Conservation (phyloP, 2,888 invertebrate genomes). For the Neuroscelio doddi region DNA sequence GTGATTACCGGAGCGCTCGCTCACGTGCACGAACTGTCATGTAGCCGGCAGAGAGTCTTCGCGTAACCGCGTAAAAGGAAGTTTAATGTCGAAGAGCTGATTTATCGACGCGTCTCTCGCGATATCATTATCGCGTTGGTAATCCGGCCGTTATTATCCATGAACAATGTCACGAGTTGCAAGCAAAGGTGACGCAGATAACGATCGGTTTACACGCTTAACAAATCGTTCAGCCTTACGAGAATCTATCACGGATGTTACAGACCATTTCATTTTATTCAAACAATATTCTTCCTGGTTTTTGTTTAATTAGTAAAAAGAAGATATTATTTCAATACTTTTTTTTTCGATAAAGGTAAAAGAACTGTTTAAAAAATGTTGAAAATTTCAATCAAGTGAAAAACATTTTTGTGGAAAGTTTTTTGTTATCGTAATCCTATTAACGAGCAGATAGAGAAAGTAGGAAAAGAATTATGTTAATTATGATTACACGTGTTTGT, state of each 20-base stretch:
- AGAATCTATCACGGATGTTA: not conserved
- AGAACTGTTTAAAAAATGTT: no score
- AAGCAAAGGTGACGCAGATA: not conserved
- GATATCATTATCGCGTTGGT: slow-evolving; percentile 22
- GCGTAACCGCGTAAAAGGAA: slow-evolving; percentile 17
- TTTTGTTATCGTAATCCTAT: no score
- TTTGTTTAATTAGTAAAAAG: not conserved
- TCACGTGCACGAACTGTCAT: slow-evolving; percentile 24
- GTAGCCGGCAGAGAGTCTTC: slow-evolving; percentile 1
- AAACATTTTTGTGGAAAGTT: no score
- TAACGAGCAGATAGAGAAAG: no score
- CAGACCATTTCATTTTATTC: no score
- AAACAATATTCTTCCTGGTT: no score
- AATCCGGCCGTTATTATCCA: slow-evolving; percentile 2
- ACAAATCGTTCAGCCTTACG: not conserved
- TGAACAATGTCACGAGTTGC: slow-evolving; percentile 5
- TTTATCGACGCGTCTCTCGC: slow-evolving; percentile 20
- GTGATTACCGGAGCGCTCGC: slow-evolving; percentile 19
- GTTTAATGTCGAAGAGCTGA: slow-evolving; percentile 16
- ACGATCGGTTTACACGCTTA: not conserved
- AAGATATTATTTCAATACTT: not conserved
- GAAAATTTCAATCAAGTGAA: no score
- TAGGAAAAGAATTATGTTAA: not conserved
- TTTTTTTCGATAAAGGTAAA: no score
- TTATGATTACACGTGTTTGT: not conserved